phyloP scores from a whole-genome alignment of 2,797 vertebrate genomes.

The Chelon auratus region DNA sequence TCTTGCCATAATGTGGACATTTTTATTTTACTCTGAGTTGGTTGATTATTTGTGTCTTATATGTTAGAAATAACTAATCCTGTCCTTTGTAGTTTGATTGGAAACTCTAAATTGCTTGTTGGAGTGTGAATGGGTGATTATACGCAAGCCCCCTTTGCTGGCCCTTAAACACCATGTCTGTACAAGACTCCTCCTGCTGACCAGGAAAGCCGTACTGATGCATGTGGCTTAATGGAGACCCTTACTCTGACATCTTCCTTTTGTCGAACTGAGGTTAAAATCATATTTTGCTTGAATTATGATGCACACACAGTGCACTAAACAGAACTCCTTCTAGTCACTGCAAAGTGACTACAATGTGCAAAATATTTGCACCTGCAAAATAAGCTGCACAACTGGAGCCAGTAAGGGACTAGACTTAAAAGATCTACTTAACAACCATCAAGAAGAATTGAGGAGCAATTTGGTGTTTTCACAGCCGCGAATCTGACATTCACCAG shows the following conservation, averaged over 20 bases:
- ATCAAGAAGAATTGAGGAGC: constrained; percentile 51
- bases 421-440: constrained; percentile 52
- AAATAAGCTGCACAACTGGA: constrained; percentile 1
- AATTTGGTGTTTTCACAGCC: constrained; percentile 68
- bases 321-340: constrained; percentile 2
- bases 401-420: background rate
- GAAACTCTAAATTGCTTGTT: constrained; percentile 4
- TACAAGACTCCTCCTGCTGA: background rate
- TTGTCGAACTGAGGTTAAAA: background rate
- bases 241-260: constrained; percentile 1
- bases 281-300: constrained; percentile 16
- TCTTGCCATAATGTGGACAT: constrained; percentile 55
- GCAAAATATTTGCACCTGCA: background rate
- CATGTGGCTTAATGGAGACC: too few relatives aligned
- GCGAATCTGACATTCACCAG: constrained; percentile 65
- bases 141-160: too few relatives aligned
- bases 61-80: constrained; percentile 29
- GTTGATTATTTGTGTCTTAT: constrained; percentile 40
- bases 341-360: background rate
- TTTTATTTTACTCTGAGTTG: constrained; percentile 43
- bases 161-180: background rate
- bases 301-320: background rate
- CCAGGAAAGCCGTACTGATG: too few relatives aligned
- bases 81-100: background rate
- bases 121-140: background rate